Conservation (phyloP, 2,888 invertebrate species). For the Eumerus sabulonum region DNA sequence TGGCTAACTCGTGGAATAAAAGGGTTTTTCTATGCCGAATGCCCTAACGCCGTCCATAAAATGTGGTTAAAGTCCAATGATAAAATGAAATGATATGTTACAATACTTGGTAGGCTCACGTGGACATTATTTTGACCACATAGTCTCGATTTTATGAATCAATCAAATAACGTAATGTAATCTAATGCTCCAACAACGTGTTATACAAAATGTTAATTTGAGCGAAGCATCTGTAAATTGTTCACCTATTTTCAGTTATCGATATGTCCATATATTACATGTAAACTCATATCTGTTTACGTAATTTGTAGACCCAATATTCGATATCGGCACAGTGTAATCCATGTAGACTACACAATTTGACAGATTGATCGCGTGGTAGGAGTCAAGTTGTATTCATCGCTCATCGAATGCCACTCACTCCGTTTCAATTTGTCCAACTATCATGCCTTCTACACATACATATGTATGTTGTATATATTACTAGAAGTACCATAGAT, state of each 20-base stretch:
- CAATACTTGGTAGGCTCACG: too few species aligned
- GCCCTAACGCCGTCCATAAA: too few species aligned
- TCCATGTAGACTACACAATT: constrained; percentile 25
- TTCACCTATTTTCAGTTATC: neutral
- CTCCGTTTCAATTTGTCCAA: neutral
- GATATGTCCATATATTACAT: constrained; percentile 7
- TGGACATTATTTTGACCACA: too few species aligned
- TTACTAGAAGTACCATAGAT: constrained; percentile 9
- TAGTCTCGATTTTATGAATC: neutral
- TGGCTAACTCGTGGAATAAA: too few species aligned
- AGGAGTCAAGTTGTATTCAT: constrained; percentile 15
- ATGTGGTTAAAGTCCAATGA: too few species aligned
- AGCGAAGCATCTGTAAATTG: neutral
- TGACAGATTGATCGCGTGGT: constrained; percentile 31
- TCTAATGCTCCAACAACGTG: neutral
- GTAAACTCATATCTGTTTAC: too few species aligned
- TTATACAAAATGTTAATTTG: too few species aligned
- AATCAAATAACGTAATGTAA: neutral
- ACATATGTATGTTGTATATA: constrained; percentile 34
- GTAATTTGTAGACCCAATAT: too few species aligned
- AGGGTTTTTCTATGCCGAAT: too few species aligned
- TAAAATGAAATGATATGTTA: too few species aligned
- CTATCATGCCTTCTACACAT: neutral
- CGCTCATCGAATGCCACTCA: constrained; percentile 3
- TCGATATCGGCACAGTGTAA: neutral